phyloP scores from a whole-genome alignment of 1,140 invertebrate species.

The Eumeta japonica region DNA sequence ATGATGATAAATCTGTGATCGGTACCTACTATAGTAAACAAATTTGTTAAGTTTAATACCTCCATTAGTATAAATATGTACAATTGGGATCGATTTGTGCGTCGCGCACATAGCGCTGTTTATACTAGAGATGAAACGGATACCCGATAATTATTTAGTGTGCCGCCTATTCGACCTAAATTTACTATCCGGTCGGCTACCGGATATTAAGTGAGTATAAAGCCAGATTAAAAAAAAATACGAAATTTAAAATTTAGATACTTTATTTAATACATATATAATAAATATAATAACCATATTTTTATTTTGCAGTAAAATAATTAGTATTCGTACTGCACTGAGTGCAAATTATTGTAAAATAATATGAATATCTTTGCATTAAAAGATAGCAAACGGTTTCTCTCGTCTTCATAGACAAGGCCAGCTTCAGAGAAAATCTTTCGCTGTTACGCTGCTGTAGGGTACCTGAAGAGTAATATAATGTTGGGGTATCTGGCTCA shows the following conservation, averaged over 20 bases:
- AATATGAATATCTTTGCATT: too few relatives aligned
- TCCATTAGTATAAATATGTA: neutral
- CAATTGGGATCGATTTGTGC: too few relatives aligned
- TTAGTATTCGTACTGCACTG: neutral
- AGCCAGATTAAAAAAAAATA: neutral
- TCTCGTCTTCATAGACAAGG: too few relatives aligned
- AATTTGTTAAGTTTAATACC: neutral
- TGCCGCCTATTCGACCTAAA: neutral
- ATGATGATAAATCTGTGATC: neutral
- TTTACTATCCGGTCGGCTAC: neutral
- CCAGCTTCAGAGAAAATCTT: too few relatives aligned
- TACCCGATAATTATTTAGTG: conserved; percentile 1
- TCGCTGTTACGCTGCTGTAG: too few relatives aligned
- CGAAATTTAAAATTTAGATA: neutral
- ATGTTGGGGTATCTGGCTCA: too few relatives aligned
- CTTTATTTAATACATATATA: neutral
- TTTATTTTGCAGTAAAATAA: conserved; percentile 1
- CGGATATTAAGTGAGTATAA: neutral
- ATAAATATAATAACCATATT: neutral
- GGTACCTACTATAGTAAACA: neutral
- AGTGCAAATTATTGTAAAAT: too few relatives aligned
- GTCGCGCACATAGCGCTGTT: too few relatives aligned
- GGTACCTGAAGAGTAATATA: too few relatives aligned
- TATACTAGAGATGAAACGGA: conserved; percentile 1
- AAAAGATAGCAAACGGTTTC: too few relatives aligned